Conservation (phyloP, 2,888 invertebrate species). For the Trachelus tabidus region DNA sequence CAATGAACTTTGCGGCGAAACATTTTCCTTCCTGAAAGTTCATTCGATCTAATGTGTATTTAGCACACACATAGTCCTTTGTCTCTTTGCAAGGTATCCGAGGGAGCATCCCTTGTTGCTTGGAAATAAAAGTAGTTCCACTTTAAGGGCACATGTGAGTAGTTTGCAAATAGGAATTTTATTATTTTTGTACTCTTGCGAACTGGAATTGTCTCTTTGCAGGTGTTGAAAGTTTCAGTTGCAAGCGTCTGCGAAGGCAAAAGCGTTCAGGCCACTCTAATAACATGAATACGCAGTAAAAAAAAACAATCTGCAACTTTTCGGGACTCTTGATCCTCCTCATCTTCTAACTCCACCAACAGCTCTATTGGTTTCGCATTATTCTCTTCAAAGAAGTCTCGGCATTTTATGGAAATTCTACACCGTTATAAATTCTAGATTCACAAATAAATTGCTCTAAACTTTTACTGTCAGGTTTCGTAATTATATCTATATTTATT, state of each 20-base stretch:
- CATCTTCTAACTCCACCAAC: background rate
- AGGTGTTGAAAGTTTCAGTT: background rate
- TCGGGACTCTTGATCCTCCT: background rate
- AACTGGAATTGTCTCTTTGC: background rate
- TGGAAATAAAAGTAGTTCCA: background rate
- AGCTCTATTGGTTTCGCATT: background rate
- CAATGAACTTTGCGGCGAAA: slow-evolving; percentile 54
- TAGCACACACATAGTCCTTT: slow-evolving; percentile 20
- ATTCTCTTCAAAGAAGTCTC: slow-evolving; percentile 41
- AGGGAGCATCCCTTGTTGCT: slow-evolving; percentile 19
- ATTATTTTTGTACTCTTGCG: background rate
- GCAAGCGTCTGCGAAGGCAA: background rate
- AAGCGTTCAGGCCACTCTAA: too few relatives aligned
- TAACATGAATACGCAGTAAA: too few relatives aligned
- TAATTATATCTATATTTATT: background rate
- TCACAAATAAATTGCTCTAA: background rate
- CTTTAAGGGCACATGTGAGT: background rate
- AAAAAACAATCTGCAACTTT: too few relatives aligned
- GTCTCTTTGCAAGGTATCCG: slow-evolving; percentile 20
- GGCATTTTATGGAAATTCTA: slow-evolving; percentile 48
- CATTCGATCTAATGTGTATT: slow-evolving; percentile 39
- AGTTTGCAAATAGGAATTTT: background rate
- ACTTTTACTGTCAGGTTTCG: background rate
- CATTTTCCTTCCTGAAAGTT: slow-evolving; percentile 47
- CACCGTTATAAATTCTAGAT: background rate